Evolutionary conservation across 2,797 vertebrate species (phyloP), one percentile per base, ranked within the genome.

Genomic region (Bradypodion pumilum): DNA sequence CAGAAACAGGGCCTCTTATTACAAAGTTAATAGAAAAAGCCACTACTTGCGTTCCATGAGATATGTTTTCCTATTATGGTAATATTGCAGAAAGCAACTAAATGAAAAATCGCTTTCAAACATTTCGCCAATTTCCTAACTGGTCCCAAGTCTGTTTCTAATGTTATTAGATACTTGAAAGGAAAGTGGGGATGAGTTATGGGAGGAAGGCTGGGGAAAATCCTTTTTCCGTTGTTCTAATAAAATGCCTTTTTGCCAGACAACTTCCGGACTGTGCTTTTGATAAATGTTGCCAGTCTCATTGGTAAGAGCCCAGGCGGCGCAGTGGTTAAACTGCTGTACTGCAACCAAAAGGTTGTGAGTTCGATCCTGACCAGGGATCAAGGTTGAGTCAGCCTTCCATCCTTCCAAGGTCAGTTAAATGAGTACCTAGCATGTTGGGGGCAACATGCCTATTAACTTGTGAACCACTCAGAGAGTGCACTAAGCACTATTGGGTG

Each of bases 11-110:
- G 82, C 74, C 85, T 73, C 89, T 92, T 92, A 91, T 91, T 91
- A 90, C 84, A 79, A 88, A 92, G 90, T 87, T 94, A 94, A 94
- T 90, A 94, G 82, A 94, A 94, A 94, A 93, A 81, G 90, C 78
- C 82, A 29, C 74, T 68, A 87, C 2, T 60, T 93, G 88, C 93
- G 90, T 85, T 93, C 86, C 59, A 79, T 83, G 73, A 92, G 88
- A 73, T 72, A 60, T 83, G 78, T 62, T 86, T 92, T 84, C 70
- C 89, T 86, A 85, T 93, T 91, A 93, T 76, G 56, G 83, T 87
- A 94, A 90, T 80, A 62, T 80, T 88, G 84, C 42, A 66, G 86
- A 90, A 82, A 86, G 91, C 89, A 86, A 86, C 93, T 93, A 92
- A 87, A 86, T 81, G 90, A 92, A 80, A 93, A 94, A 90, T 76